phyloP scores from a whole-genome alignment of 2,797 vertebrate species.

The Danio kyathit region DNA sequence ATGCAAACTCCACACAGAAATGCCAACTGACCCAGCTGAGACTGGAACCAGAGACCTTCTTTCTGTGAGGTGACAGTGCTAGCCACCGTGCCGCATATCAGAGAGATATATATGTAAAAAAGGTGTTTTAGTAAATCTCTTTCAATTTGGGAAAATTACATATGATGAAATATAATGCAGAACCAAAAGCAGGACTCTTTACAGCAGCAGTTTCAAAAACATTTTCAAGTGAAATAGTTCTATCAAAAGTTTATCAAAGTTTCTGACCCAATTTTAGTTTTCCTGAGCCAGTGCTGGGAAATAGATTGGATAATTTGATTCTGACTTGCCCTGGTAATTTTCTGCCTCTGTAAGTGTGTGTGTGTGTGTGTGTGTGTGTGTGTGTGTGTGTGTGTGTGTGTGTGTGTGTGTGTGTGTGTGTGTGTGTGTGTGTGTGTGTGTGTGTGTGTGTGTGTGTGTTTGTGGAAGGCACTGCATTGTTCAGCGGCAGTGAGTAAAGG shows the following conservation, averaged over 20 bases:
- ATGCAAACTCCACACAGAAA: too few relatives aligned
- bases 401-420: too few relatives aligned
- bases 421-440: not conserved
- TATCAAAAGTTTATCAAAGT: not conserved
- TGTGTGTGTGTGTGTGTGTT: slow-evolving; percentile 25
- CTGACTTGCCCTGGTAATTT: slow-evolving; percentile 24
- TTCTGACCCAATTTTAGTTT: slow-evolving; percentile 33
- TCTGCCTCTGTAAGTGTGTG: slow-evolving; percentile 1
- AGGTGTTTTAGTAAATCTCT: not conserved
- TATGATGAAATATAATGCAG: not conserved
- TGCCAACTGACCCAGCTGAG: too few relatives aligned
- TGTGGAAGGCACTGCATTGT: slow-evolving; percentile 14
- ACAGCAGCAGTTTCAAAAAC: not conserved
- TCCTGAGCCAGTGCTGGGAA: slow-evolving; percentile 16
- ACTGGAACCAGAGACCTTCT: too few relatives aligned
- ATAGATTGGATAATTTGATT: slow-evolving; percentile 36
- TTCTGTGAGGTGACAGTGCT: too few relatives aligned
- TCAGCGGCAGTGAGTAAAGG: slow-evolving; percentile 18
- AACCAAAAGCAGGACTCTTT: not conserved
- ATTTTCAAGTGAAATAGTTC: slow-evolving; percentile 5
- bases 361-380: too few relatives aligned
- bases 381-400: too few relatives aligned
- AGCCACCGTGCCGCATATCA: too few relatives aligned
- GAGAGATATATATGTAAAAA: not conserved
- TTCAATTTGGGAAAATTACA: not conserved